A percentile compares a stretch with the other conserved stretches of the same genome.
Conservation (phyloP, 2,113 vertebrate genomes). For the Phyllopteryx taeniolatus region DNA sequence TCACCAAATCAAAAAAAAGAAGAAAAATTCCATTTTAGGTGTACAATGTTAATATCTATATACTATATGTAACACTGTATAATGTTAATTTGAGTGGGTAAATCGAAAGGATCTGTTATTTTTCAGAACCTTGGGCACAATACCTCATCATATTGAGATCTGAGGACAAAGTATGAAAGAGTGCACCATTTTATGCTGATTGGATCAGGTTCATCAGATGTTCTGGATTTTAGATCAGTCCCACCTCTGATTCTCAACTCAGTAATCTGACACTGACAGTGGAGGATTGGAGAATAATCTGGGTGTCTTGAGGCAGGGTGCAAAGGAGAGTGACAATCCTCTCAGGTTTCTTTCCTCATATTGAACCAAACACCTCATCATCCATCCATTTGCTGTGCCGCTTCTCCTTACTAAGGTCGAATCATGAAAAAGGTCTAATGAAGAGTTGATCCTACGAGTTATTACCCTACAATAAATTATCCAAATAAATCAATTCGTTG, state of each 20-base stretch:
- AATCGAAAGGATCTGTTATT: neutral
- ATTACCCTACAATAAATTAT: too few species aligned
- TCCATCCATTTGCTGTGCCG: too few species aligned
- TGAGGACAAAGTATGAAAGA: neutral
- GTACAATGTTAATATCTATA: too few species aligned
- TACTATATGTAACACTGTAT: too few species aligned
- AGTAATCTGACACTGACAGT: conserved; percentile 53
- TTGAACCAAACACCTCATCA: conserved; percentile 9
- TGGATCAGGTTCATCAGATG: conserved; percentile 57
- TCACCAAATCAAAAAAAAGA: too few species aligned
- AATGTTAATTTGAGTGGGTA: too few species aligned
- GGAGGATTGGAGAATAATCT: conserved; percentile 64
- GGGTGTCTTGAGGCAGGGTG: conserved; percentile 33
- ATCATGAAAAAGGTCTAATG: too few species aligned
- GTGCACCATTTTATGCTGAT: conserved; percentile 26
- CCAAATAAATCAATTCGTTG: too few species aligned
- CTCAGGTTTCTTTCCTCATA: conserved; percentile 17
- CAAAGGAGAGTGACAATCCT: conserved; percentile 32
- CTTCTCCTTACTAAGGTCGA: too few species aligned
- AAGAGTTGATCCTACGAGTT: too few species aligned
- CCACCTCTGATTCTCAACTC: conserved; percentile 56
- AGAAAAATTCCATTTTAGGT: neutral
- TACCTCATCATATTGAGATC: neutral
- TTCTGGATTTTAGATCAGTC: conserved; percentile 48
- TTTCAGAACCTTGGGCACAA: neutral